Evolutionary conservation across 2,888 invertebrate genomes (phyloP), one percentile per base, ranked within the genome.

Genomic region (Cheiracanthium punctorium): DNA sequence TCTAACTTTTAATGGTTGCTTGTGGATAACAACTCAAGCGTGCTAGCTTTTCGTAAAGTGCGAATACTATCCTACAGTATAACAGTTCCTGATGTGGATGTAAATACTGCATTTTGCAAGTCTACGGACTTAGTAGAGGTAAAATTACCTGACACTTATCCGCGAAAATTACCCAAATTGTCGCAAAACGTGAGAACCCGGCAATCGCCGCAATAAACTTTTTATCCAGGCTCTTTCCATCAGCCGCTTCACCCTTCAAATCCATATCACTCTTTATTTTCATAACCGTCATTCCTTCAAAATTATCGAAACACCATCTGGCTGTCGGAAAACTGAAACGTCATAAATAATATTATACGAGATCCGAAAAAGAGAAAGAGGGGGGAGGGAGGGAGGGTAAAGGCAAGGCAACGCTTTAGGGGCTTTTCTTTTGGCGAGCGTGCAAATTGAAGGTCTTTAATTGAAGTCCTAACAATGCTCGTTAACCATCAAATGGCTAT

Each of bases 401-500:
- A 17, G 2, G 10, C 14, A 2, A 17, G 5, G 43, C 14, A 58
- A 58, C 52, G 79, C 37, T 69, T 69, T 69, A 33, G 69, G 48
- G 48, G 4, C 24, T 58, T 58, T 58, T 58, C 64, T n/a, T 75
- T 70, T 71, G 70, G 65, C 70, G 75, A 69, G 69, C 28, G 70
- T 41, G 82, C 71, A 82, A 82, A 82, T 85, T 79, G 84, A 73
- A 69, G 84, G 64, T 41, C 43, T 69, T 85, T 85, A 85, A 85
- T 85, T 85, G 84, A 52, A 48, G 58, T 7, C 79, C 28, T 79
- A 85, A 85, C 84, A 85, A 85, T 74, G 84, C 84, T 85, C 43
- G 84, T 85, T 85, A 85, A 74, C 79, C 84, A 74, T 85, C 84
- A 85, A 79, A 85, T 69, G 84, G 71, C 84, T 41, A 79, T 85